These are phyloP conservation scores for Barypeithes pellucidus DNA, from an alignment of 2,888 invertebrate genomes.

Conservation along the genomic window DNA sequence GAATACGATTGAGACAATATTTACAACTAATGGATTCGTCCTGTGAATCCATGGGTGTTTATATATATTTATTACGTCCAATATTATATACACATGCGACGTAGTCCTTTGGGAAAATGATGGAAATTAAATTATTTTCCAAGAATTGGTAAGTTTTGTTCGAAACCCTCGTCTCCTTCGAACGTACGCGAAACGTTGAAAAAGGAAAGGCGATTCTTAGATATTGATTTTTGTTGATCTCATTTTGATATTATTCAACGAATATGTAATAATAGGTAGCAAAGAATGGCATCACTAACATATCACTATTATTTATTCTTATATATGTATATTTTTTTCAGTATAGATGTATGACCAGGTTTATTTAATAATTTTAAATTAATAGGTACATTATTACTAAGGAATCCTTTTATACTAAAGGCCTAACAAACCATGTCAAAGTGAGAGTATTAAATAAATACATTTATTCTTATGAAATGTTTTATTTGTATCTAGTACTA, in stretches of 20 bases:
- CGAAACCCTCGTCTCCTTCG: no score
- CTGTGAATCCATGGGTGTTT: no score
- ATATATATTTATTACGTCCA: no score
- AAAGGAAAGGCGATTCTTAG: no score
- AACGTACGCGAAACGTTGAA: no score
- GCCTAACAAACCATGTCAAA: not conserved
- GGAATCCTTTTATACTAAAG: not conserved
- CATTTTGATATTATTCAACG: conserved; percentile 1
- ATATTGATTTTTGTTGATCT: not conserved
- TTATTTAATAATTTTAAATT: not conserved
- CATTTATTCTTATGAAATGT: not conserved
- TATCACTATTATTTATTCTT: conserved; percentile 19
- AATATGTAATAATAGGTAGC: not conserved
- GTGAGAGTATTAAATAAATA: not conserved
- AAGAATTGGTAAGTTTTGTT: no score
- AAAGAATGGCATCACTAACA: not conserved
- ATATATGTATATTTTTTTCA: not conserved
- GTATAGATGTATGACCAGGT: not conserved
- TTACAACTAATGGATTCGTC: no score
- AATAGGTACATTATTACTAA: not conserved
- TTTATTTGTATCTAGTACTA: not conserved
- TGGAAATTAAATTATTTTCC: no score
- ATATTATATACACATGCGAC: no score
- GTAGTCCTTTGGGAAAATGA: no score
- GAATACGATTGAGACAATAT: no score